Evolutionary conservation across 2,113 vertebrate species (phyloP), one percentile per base, ranked within the genome.

Genomic region (Lamprologus ornatipinnis): DNA sequence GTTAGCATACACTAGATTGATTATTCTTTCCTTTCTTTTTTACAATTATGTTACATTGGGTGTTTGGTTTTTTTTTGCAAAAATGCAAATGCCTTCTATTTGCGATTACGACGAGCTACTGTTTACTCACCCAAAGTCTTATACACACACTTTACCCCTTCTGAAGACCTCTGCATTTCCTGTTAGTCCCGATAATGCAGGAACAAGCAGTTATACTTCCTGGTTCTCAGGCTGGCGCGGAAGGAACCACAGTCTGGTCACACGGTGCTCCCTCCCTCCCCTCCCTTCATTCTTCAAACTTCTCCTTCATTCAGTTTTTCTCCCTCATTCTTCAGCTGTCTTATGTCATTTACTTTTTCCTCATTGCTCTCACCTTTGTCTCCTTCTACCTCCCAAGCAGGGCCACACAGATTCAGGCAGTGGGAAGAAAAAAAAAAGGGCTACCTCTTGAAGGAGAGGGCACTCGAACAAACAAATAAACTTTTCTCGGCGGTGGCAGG

Each of bases 81-180:
- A 40, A 82, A 81, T 33, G 33, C 7, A 19, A 80, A 82, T 63
- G 2, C 26, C 35, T 78, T 13, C 26, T 78, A 31, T 78, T n/a
- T 85, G 83, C 78, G 86, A 65, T 63, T 63, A 84, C 45, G 21
- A 60, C 85, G 85, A 75, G 49, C 35, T 21, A 19, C 58, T 12
- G 12, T 70, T 37, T 53, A 80, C 57, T 51, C 49, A 51, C 53
- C 73, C 83, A 83, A 49, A 78, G 4, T 78, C 35, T 80, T 19
- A 45, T 81, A 83, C 88, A 86, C 91, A 89, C 91, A 84, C 84
- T 68, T 86, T 49, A 33, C 58, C 87, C 92, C 88, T 93, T 84
- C 93, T 94, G 94, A 96, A 96, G 96, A 96, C 95, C 95, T 95
- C 79, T 94, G 96, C 95, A 95, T 96, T 96, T 96, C 96, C 96